Evolutionary conservation across 2,888 invertebrate species (phyloP), one percentile per base, ranked within the genome.

Genomic region (Cephus pygmeus): DNA sequence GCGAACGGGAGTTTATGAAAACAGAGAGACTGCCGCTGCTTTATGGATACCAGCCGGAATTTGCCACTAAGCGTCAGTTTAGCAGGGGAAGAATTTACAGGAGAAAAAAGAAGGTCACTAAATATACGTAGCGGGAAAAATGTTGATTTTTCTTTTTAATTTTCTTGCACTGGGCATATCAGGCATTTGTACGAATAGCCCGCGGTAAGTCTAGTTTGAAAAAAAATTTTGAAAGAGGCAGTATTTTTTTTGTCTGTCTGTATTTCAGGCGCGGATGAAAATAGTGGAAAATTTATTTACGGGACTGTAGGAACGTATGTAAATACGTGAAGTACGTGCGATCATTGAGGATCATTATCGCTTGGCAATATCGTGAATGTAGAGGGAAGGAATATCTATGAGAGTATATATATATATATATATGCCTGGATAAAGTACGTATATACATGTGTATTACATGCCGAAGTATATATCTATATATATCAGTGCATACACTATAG

Each of bases 1-100:
- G 69, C 73, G 34, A 76, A 73, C 81, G 78, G 79, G 83, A 79
- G 82, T 84, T 85, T 84, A 83, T 85, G 83, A 85, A 86, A 85
- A 81, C 79, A 78, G 76, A 78, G 75, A 78, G 77, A 74, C 77
- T 75, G 76, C 77, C 75, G 23, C n/a, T 34, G 69, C 73, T 73
- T 78, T 69, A 73, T 69, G 56, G 73, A 40, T 69, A n/a, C 40
- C 40, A 40, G 69, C 30, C 56, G 9, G 2, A 56, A 56, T 56
- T 56, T 9, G 23, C 9, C 56, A 9, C 15, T 56, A 23, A 23
- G 56, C 56, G 23, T 23, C 56, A 23, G 56, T 23, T 23, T 56
- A 23, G 56, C 56, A 56, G 23, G 23, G 56, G 2, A 1, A 56
- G 9, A 56, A 56, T 56, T 56, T 56, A 56, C 23, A 23, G 23